Base-by-base conservation (phyloP, 2,888 invertebrate species). In the Agrochola lota region DNA sequence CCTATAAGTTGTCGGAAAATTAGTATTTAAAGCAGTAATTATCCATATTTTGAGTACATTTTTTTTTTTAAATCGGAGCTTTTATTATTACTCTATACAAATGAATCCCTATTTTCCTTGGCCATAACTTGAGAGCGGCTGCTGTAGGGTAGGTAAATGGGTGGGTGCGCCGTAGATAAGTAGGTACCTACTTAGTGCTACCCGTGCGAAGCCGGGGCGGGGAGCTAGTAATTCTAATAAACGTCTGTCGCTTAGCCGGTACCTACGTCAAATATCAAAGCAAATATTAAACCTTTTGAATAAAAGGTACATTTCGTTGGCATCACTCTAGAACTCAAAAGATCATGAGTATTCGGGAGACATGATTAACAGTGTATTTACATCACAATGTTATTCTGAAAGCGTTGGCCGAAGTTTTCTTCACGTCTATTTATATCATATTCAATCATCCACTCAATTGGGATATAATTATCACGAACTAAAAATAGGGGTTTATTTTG, bases 401-500 rank as follows among this genome's bases (percentile, higher is more conserved):
- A 80, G 81, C 81, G 84, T 86, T 85, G 79, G 86, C 78, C 59
- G 66, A 43, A 71, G 70, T 69, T 74, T 80, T 85, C 68, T 84
- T 79, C 86, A 78, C 49, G 9, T 52, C 80, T 87, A 87, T 78
- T 74, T 74, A 69, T 86, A 87, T 71, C 55, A 11, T 46, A 4
- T 43, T 85, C 85, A 80, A 86, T 86, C 84, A 88, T 74, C 66
- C 17, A 74, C 73, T 77, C 66, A 70, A 23, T 77, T 74, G 77
- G 71, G 79, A 77, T 87, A 85, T 81, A 85, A 84, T 84, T 85
- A 85, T 88, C 88, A 85, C 57, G n/a, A 49, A 79, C 70, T 80
- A 84, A 84, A 86, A 83, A 81, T 90, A 88, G 75, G 49, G 17
- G 60, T 84, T 83, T 89, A 89, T 88, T 88, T 87, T 85, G 71